These are phyloP conservation scores for Melanocharis versteri DNA, from an alignment of 2,113 vertebrate species.

Conservation along the genomic window DNA sequence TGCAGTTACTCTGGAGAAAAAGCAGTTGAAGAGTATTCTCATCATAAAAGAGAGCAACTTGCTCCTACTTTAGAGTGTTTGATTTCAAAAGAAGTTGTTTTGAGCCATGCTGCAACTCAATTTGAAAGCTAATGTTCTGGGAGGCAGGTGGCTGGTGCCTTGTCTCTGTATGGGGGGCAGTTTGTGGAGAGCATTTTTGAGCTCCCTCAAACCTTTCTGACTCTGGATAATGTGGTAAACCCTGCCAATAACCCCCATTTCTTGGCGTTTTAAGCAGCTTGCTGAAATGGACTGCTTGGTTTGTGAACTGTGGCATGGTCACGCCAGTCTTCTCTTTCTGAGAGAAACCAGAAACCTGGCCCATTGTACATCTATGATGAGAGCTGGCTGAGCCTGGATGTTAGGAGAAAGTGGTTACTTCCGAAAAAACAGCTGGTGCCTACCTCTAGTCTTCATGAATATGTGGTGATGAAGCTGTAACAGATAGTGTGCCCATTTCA, in stretches of 20 bases:
- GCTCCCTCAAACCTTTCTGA: background rate
- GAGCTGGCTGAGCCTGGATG: background rate
- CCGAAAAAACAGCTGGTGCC: background rate
- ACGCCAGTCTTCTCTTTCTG: background rate
- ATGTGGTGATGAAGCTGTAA: background rate
- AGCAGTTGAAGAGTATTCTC: background rate
- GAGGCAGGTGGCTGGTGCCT: background rate
- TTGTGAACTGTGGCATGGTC: background rate
- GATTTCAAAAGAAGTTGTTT: background rate
- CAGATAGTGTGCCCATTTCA: accelerated
- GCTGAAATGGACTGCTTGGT: background rate
- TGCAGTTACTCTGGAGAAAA: background rate
- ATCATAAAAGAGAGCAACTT: background rate
- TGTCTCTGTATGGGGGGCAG: background rate
- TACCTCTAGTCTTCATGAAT: background rate
- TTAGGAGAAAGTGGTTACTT: background rate
- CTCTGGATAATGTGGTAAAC: background rate
- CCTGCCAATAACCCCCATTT: background rate
- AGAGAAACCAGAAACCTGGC: background rate
- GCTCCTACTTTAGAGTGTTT: background rate
- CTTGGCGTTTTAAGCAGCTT: background rate
- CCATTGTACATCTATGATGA: background rate
- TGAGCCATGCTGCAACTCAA: background rate
- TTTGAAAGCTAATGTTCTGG: background rate
- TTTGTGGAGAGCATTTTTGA: background rate